These are phyloP conservation scores for Macropus fuliginosus DNA, from an alignment of 2,797 vertebrate genomes.

Conservation along the genomic window DNA sequence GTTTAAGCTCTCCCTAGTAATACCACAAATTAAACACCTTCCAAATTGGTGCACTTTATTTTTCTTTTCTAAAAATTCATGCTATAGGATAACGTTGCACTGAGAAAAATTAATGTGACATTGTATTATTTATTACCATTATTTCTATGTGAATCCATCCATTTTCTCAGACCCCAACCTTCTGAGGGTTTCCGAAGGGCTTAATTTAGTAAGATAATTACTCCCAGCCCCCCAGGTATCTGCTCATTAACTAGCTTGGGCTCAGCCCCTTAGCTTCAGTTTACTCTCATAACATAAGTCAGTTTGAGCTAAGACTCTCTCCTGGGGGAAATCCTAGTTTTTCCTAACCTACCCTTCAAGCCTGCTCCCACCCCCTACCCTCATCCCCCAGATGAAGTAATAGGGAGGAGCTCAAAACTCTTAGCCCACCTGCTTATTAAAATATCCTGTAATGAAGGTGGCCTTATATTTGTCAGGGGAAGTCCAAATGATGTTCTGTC, in stretches of 20 bases:
- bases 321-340: too few relatives aligned
- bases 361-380: too few relatives aligned
- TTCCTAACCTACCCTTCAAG: too few relatives aligned
- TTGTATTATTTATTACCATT: background rate
- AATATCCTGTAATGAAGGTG: too few relatives aligned
- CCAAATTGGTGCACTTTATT: background rate
- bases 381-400: too few relatives aligned
- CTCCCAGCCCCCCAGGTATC: background rate
- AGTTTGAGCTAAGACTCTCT: background rate
- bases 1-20: background rate
- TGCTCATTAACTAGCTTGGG: background rate
- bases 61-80: background rate
- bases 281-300: too few relatives aligned
- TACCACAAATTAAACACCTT: background rate
- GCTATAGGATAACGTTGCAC: background rate
- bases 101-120: background rate
- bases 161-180: background rate
- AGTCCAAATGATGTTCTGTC: too few relatives aligned
- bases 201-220: too few relatives aligned
- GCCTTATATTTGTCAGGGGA: too few relatives aligned
- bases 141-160: background rate
- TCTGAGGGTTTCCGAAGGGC: background rate
- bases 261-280: background rate
- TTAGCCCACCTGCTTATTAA: too few relatives aligned
- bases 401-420: too few relatives aligned